A percentile compares a stretch with the other conserved stretches of the same genome.
Conservation (phyloP, 2,888 invertebrate species). For the Dryadula phaetusa region DNA sequence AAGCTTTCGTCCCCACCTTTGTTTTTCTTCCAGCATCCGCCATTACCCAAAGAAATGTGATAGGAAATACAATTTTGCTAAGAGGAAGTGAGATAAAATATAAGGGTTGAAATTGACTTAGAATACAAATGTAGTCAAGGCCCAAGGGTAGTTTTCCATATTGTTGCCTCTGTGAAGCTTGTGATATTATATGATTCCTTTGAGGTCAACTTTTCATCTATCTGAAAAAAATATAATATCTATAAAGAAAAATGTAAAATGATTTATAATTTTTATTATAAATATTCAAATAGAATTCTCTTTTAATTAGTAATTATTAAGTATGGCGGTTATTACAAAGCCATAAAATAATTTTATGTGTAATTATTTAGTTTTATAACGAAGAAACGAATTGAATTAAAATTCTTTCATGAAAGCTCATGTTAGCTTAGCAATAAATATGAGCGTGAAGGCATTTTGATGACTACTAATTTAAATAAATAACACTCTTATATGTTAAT, state of each 20-base stretch:
- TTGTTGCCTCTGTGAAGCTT: not conserved
- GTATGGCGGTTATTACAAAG: slow-evolving; percentile 8
- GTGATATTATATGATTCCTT: not conserved
- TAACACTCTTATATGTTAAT: slow-evolving; percentile 14
- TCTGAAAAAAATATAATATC: not conserved
- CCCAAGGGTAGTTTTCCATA: slow-evolving; percentile 54
- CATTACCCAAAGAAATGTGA: slow-evolving; percentile 52
- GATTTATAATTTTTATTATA: not conserved
- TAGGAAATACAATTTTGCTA: slow-evolving; percentile 15
- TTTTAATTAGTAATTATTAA: too few species aligned
- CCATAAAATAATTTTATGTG: slow-evolving; percentile 25
- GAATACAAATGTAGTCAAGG: slow-evolving; percentile 65
- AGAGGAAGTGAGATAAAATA: slow-evolving; percentile 49
- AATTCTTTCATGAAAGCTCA: slow-evolving; percentile 37
- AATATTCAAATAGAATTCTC: not conserved
- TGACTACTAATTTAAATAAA: slow-evolving; percentile 25
- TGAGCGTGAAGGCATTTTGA: slow-evolving; percentile 30
- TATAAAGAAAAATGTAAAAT: not conserved
- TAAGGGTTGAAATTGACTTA: slow-evolving; percentile 60
- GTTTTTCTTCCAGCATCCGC: slow-evolving; percentile 69
- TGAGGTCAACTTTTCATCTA: not conserved
- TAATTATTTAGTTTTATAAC: slow-evolving; percentile 30
- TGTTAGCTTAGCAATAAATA: slow-evolving; percentile 7
- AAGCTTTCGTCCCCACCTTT: slow-evolving; percentile 57
- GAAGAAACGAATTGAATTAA: slow-evolving; percentile 28